Base-by-base conservation (phyloP, 1,140 invertebrate genomes). In the Calephelis virginiensis region DNA sequence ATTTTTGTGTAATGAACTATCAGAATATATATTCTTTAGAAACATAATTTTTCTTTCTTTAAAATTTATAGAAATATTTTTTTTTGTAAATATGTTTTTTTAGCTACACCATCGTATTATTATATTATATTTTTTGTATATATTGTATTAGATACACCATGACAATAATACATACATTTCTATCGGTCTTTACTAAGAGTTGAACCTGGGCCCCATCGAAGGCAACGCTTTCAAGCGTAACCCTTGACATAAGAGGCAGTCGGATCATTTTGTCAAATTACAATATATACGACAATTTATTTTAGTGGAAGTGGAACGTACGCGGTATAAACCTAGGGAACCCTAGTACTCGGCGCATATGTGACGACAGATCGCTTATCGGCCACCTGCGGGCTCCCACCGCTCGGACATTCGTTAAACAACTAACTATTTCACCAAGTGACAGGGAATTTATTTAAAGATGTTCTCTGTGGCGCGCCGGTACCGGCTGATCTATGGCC, bases 361-460 rank as follows among this genome's bases (percentile, higher is more conserved):
- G 47, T 49, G 47, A 13, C 47, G 47, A 49, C 47, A 49, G 47
- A 49, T 49, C 47, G 47, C 47, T 49, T 43, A 49, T 49, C 47
- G 47, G 11, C 12, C 47, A 49, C 47, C 47, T 49, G 47, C 47
- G 11, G 47, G 3, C 47, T 49, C 47, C 47, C 47, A 49, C 12
- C 47, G 47, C 47, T n/a, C 47, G 47, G 47, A 49, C 47, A 49
- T 49, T 49, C 47, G 47, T 49, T 49, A 13, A 12, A 12, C 47
- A 49, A 49, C 47, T 49, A 49, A 43, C 40, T 43, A 43, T 43
- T 43, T n/a, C 47, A n/a, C 47, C 47, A 13, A n/a, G 47, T 49
- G 47, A 49, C 47, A 49, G 47, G 47, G 47, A 49, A 49, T 13
- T 49, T 49, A 49, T 49, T 49, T 49, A 49, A n/a, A n/a, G 47